These are phyloP conservation scores for Chrysolina americana DNA, from an alignment of 2,888 invertebrate genomes.

Conservation along the genomic window DNA sequence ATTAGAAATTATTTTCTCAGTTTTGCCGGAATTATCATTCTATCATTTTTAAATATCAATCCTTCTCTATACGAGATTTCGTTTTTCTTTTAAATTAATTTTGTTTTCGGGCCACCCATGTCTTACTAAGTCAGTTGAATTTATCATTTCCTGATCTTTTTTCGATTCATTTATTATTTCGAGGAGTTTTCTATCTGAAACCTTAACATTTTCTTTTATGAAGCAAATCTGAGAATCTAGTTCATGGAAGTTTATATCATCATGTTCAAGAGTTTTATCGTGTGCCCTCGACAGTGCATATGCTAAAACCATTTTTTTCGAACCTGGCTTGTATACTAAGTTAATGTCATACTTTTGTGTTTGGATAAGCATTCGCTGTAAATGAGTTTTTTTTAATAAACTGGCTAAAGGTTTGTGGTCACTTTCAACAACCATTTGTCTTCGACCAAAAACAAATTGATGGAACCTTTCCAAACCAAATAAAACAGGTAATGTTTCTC, in stretches of 20 bases:
- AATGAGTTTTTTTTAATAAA: not conserved
- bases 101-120: not conserved
- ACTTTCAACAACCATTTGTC: constrained; percentile 31
- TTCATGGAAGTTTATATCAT: constrained; percentile 11
- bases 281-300: not conserved
- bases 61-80: constrained; percentile 3
- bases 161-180: constrained; percentile 9
- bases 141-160: constrained; percentile 16
- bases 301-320: not conserved
- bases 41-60: too few relatives aligned
- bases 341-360: constrained; percentile 18
- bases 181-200: not conserved
- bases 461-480: too few relatives aligned
- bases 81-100: not conserved
- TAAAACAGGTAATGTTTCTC: too few relatives aligned
- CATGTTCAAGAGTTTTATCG: too few relatives aligned
- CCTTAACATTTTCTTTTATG: not conserved
- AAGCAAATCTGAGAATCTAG: constrained; percentile 4
- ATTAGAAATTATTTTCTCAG: too few relatives aligned
- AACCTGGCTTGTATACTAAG: too few relatives aligned
- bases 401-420: constrained; percentile 1
- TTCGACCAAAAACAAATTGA: too few relatives aligned
- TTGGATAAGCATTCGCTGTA: constrained; percentile 14
- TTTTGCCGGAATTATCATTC: too few relatives aligned
- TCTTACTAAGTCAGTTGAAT: constrained; percentile 6